Base-by-base conservation (phyloP, 1,140 invertebrate species). In the Ostrea denselamellosa region DNA sequence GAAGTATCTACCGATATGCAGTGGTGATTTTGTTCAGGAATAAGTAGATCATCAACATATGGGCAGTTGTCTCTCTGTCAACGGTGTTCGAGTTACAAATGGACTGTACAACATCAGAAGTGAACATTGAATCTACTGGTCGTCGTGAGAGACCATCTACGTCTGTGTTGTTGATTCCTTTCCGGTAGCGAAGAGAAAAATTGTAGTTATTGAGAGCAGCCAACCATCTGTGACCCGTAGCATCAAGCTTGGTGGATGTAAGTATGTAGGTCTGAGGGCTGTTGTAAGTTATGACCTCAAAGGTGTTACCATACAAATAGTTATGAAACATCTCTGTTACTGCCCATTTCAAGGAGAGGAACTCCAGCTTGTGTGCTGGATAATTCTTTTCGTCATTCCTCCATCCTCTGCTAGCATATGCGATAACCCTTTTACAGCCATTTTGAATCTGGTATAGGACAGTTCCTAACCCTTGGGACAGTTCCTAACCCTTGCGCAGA, bases 391-490 rank as follows among this genome's bases (percentile, higher is more conserved):
- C 85, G 8, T 84, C 65, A 58, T 85, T 85, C 3, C 19, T 85
- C 12, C 90, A 56, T 3, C 86, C 85, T 68, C 87, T 85, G 10
- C 88, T 88, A 12, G 87, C 87, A n/a, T n/a, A n/a, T n/a, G n/a
- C n/a, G n/a, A n/a, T n/a, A n/a, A n/a, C n/a, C n/a, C n/a, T n/a
- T n/a, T 83, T 90, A 0, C 89, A 88, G 19, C 86, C 28, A 58
- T 90, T 86, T 65, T 91, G 87, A 28, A 62, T 54, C 88, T 94
- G 92, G 19, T 88, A 90, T 25, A 94, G 87, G 0, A 92, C 92
- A 12, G 91, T 91, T 28, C 93, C 93, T 25, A 93, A 28, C 4
- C 89, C n/a, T n/a, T n/a, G n/a, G n/a, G n/a, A n/a, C n/a, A n/a
- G n/a, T n/a, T n/a, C n/a, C n/a, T n/a, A n/a, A n/a, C n/a, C n/a